These are phyloP conservation scores for Alloscopus bannaensis DNA, from an alignment of 2,888 invertebrate genomes.

Conservation along the genomic window DNA sequence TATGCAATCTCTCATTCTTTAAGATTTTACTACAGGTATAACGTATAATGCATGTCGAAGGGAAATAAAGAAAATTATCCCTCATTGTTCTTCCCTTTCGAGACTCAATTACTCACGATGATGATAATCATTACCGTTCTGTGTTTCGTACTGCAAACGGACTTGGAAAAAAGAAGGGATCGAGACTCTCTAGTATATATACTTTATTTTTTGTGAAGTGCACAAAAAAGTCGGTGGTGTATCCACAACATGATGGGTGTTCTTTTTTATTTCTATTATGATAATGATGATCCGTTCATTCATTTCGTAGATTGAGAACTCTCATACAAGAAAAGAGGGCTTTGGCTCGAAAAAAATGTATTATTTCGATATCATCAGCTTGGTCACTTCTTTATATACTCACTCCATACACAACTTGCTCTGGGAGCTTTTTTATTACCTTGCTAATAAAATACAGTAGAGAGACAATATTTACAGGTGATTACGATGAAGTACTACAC, in stretches of 20 bases:
- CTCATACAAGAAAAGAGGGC: slow-evolving; percentile 3
- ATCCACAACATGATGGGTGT: slow-evolving; percentile 55
- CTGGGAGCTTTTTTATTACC: no score
- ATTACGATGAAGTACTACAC: neutral
- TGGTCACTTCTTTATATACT: slow-evolving; percentile 25
- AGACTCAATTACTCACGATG: slow-evolving; percentile 60
- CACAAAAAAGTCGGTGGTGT: slow-evolving; percentile 6
- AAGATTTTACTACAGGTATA: neutral
- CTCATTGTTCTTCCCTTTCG: slow-evolving; percentile 58
- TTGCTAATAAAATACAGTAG: slow-evolving; percentile 41
- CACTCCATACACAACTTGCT: no score
- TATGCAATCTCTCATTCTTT: no score
- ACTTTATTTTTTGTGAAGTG: no score
- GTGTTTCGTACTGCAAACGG: slow-evolving; percentile 29
- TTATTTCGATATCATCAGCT: slow-evolving; percentile 30
- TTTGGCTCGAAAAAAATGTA: neutral
- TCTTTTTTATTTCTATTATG: slow-evolving; percentile 50
- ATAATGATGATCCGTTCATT: slow-evolving; percentile 44
- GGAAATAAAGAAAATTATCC: slow-evolving; percentile 59
- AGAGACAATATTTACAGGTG: neutral
- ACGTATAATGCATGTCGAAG: slow-evolving; percentile 18
- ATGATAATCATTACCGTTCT: slow-evolving; percentile 57
- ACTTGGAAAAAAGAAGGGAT: no score
- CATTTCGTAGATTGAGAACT: slow-evolving; percentile 37
- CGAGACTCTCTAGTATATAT: no score